Evolutionary conservation across 2,797 vertebrate species (phyloP).

Genomic region (Gallirallus australis): DNA sequence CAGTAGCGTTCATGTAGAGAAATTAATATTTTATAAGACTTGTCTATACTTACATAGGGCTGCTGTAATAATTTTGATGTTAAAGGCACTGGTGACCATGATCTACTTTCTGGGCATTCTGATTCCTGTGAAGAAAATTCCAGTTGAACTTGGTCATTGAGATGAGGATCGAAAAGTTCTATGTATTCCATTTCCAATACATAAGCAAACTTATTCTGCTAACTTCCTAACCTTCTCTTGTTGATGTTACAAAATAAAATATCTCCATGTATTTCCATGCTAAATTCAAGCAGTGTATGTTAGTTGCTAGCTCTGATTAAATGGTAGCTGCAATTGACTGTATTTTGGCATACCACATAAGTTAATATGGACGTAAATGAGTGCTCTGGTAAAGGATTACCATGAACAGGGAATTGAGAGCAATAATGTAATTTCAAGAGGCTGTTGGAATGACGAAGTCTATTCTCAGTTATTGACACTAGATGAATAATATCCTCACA

Average conservation of each 20-base stretch:
- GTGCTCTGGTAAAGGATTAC: not conserved
- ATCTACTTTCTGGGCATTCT: not conserved
- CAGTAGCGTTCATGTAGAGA: not conserved
- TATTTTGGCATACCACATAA: not conserved
- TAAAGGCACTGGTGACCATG: not conserved
- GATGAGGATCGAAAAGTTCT: not conserved
- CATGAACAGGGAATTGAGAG: not conserved
- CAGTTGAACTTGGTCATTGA: not conserved
- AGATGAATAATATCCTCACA: not conserved
- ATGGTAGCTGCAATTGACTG: not conserved
- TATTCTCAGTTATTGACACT: not conserved
- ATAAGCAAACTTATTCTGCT: not conserved
- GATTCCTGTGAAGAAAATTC: not conserved
- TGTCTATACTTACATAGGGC: not conserved
- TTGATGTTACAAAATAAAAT: not conserved
- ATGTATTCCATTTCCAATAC: not conserved
- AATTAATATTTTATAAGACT: not conserved
- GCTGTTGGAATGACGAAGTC: not conserved
- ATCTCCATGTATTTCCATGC: not conserved
- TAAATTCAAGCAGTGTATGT: not conserved
- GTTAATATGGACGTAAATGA: not conserved
- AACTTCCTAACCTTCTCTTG: not conserved
- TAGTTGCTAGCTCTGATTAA: not conserved
- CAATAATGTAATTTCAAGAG: not conserved
- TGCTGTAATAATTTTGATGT: not conserved